These are phyloP conservation scores for Agrilus biguttatus DNA, from an alignment of 2,888 invertebrate genomes.

Conservation along the genomic window DNA sequence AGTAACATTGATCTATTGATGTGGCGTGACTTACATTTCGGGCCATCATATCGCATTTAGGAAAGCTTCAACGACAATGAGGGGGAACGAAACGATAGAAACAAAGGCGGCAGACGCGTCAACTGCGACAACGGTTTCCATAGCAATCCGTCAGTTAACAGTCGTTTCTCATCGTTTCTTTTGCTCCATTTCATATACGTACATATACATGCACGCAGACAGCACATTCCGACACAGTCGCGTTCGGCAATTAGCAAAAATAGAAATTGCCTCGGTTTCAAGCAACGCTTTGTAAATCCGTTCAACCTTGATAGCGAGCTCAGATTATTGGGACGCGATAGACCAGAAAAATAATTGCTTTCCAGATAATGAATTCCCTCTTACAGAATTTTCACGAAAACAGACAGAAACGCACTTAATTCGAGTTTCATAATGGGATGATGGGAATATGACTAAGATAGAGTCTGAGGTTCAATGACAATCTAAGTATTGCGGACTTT, in stretches of 20 bases:
- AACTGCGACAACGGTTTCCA: slow-evolving; percentile 20
- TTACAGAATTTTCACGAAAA: too few species aligned
- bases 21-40: slow-evolving; percentile 1
- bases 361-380: too few species aligned
- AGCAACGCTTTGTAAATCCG: slow-evolving; percentile 14
- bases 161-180: slow-evolving; percentile 27
- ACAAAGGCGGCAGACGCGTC: slow-evolving; percentile 10
- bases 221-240: slow-evolving; percentile 26
- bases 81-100: slow-evolving; percentile 4
- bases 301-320: slow-evolving; percentile 4
- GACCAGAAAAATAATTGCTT: too few species aligned
- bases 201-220: too few species aligned
- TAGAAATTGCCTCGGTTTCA: slow-evolving; percentile 26
- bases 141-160: slow-evolving; percentile 30
- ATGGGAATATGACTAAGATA: too few species aligned
- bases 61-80: background rate
- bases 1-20: background rate
- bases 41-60: too few species aligned
- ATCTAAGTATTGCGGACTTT: too few species aligned
- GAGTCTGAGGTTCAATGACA: too few species aligned
- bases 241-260: slow-evolving; percentile 33
- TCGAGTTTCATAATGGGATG: too few species aligned
- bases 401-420: too few species aligned
- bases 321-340: too few species aligned
- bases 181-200: too few species aligned